phyloP scores from a whole-genome alignment of 2,888 invertebrate genomes.

The Baronia brevicornis region DNA sequence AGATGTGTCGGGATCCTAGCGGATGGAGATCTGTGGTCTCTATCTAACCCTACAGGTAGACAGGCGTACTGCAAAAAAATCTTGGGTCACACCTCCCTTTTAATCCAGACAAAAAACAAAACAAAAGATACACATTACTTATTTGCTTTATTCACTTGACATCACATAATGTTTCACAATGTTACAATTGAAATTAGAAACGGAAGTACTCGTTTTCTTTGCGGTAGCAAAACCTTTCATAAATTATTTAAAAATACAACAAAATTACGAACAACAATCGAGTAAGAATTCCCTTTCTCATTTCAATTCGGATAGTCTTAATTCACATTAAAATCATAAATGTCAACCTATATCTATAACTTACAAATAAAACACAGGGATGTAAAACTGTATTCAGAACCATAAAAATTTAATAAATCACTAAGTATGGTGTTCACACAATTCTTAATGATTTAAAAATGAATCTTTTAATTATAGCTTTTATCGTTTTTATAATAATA shows the following conservation, averaged over 20 bases:
- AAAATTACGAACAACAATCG: conserved; percentile 24
- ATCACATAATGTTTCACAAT: conserved; percentile 35
- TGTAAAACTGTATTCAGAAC: conserved; percentile 1
- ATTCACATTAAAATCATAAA: conserved; percentile 25
- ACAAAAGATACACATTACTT: conserved; percentile 19
- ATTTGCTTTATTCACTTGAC: conserved; percentile 42
- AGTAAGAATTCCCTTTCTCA: conserved; percentile 46
- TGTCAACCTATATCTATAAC: conserved; percentile 7
- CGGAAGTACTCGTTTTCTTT: conserved; percentile 31
- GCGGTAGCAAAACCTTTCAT: conserved; percentile 24
- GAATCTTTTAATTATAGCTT: too few species aligned
- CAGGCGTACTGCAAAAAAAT: too few species aligned
- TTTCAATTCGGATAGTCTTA: conserved; percentile 30
- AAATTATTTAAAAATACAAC: conserved; percentile 5
- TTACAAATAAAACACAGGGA: conserved; percentile 7
- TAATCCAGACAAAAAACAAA: too few species aligned
- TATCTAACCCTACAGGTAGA: too few species aligned
- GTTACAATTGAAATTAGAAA: conserved; percentile 55
- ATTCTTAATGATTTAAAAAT: too few species aligned
- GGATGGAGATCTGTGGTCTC: too few species aligned
- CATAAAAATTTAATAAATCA: neutral
- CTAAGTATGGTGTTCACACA: too few species aligned
- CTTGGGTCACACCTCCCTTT: too few species aligned
- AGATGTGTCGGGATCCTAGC: too few species aligned
- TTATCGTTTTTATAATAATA: too few species aligned